Base-by-base conservation (phyloP, 2,888 invertebrate species). In the Imbricaverruca yamaguchii region DNA sequence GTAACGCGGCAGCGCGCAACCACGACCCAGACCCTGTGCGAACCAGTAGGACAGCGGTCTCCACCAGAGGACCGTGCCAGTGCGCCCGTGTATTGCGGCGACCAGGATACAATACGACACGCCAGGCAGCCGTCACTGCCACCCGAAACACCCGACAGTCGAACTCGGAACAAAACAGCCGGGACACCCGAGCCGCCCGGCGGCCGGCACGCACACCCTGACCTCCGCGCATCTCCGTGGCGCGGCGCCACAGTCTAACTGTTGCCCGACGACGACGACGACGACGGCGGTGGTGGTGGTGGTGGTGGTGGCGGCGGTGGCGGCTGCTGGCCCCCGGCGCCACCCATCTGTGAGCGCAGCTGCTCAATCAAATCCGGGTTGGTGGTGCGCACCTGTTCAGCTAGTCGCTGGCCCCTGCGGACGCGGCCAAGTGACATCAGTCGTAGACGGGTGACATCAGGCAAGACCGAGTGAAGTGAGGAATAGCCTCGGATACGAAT, bases 301-400 rank as follows among this genome's bases (percentile, higher is more conserved):
- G 67, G 67, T 10, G 67, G 67, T 7, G 67, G 67, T 6, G 74
- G 74, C 74, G 74, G 74, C 18, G 74, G 74, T 3, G 69, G 69
- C 39, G 11, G 69, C 25, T 0, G 69, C 13, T 39, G 3, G 67
- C 23, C 11, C 3, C 23, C 81, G 80, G 18, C 81, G 39, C 83
- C 83, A 18, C 84, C 83, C 88, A 91, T 90, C 86, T 91, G 91
- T 80, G 89, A 89, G 82, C 94, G 89, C 83, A 95, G 88, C 85
- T 92, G 91, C 83, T 94, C 93, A 59, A 95, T 92, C 78, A 96
- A 89, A 82, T 93, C 93, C 0, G 96, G 95, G 88, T 96, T 94
- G 25, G 91, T 90, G 79, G 90, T 90, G 86, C 94, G 93, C 91
- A 95, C 93, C 86, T 93, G 93, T 85, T 92, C 91, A 13, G 94